phyloP scores from a whole-genome alignment of 2,113 vertebrate genomes.

The Erpornis zantholeuca region DNA sequence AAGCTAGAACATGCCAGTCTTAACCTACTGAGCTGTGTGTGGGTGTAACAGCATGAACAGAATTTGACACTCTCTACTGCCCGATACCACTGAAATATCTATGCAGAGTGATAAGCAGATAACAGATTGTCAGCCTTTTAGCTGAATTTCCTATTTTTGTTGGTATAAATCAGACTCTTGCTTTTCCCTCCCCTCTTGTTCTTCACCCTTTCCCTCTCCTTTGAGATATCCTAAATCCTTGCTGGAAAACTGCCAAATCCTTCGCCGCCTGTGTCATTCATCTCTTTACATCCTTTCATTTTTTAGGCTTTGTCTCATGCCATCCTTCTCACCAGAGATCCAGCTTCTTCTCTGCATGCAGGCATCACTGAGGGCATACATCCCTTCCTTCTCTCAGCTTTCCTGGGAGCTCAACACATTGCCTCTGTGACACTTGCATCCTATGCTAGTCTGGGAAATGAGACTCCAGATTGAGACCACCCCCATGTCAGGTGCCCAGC shows the following conservation, averaged over 20 bases:
- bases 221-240: constrained; percentile 47
- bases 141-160: constrained; percentile 65
- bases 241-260: constrained; percentile 34
- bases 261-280: constrained; percentile 33
- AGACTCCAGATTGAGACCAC: constrained; percentile 63
- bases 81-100: constrained; percentile 61
- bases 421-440: constrained; percentile 11
- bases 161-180: constrained; percentile 49
- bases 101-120: constrained; percentile 62
- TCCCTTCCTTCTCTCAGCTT: constrained; percentile 22
- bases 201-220: constrained; percentile 44
- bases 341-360: neutral
- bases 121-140: constrained; percentile 70
- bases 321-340: neutral
- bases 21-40: constrained; percentile 52
- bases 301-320: constrained; percentile 41
- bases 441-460: constrained; percentile 46
- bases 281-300: constrained; percentile 23
- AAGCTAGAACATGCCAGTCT: constrained; percentile 31
- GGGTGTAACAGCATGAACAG: constrained; percentile 57
- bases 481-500: constrained; percentile 56
- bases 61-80: constrained; percentile 65
- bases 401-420: constrained; percentile 39
- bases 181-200: neutral
- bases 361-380: neutral